Base-by-base conservation (phyloP, 1,140 invertebrate species). In the Galleria mellonella region DNA sequence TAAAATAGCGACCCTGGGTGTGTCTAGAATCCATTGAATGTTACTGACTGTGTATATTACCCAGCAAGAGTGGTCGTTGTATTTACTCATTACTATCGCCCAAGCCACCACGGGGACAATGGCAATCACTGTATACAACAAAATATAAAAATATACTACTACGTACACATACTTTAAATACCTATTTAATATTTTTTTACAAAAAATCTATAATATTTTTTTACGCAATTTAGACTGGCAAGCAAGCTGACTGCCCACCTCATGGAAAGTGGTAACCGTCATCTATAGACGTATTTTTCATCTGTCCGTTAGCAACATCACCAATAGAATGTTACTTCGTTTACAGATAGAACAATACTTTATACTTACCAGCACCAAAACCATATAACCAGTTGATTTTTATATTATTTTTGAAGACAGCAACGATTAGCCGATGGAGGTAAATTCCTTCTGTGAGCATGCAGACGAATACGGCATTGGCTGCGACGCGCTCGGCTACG, bases 371-470 rank as follows among this genome's bases (percentile, higher is more conserved):
- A 47, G 63, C 55, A 9, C 81, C 83, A 9, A 77, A 42, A 2
- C 51, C 63, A 47, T 88, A 88, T n/a, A 89, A 47, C 47, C 71
- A 64, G 9, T 55, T 58, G 3, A 85, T 51, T n/a, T 83, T 83
- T 1, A 86, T 50, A 14, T 89, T 81, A 29, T 66, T 68, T 9
- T 72, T 79, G 53, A 90, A 89, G 1, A 88, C 84, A 2, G 87
- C 81, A 0, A 89, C 89, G n/a, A 91, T 90, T 0, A 86, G 69
- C 8, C 88, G 73, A 46, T 91, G 89, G 4, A 90, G 62, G 55
- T 89, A 89, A 14, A 89, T 70, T 1, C 87, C 89, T 53, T 90
- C 89, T 0, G 89, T 65, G n/a, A 90, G 54, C 90, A 91, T 90
- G 52, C 87, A 89, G 0, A 88, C 76, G 55, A 89, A 91, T 2